Base-by-base conservation (phyloP, 2,888 invertebrate species). In the Pristionchus mayeri region DNA sequence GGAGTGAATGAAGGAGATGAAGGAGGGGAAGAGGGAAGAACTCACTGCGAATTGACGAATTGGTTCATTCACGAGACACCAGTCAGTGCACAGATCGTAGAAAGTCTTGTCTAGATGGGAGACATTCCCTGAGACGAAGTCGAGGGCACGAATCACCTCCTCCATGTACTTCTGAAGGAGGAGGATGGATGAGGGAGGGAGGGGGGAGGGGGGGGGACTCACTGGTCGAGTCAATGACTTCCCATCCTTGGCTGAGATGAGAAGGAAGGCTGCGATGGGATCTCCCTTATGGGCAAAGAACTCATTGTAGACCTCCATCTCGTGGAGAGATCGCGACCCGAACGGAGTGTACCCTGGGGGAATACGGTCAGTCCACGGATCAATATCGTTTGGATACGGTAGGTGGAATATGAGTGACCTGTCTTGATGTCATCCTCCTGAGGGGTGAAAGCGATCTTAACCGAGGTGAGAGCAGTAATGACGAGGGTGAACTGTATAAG, bases 361-460 rank as follows among this genome's bases (percentile, higher is more conserved):
- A 57, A 71, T n/a, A 60, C 34, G 7, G 13, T 63, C 37, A 1
- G n/a, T 57, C 21, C n/a, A n/a, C n/a, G n/a, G n/a, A n/a, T n/a
- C n/a, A n/a, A n/a, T n/a, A n/a, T n/a, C n/a, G n/a, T n/a, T n/a
- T n/a, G n/a, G n/a, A 24, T 34, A 11, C n/a, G 24, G n/a, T 30
- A 79, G 30, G 13, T 21, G 34, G n/a, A 54, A n/a, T 82, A 44
- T 44, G 11, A 30, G 27, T 30, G 44, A 87, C 87, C 87, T 40
- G 89, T 91, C 87, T 90, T 90, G 85, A 91, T 88, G 88, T 91
- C 91, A 87, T 91, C 91, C 86, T 91, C 88, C 87, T 91, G 91
- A 84, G 87, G 85, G 44, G 91, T 91, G 85, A 91, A 90, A 34
- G 86, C 86, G 78, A 91, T 90, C 87, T 90, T 91, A 48, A 88